Evolutionary conservation across 2,113 vertebrate species (phyloP), one percentile per base, ranked within the genome.

Genomic region (Galbula dea): DNA sequence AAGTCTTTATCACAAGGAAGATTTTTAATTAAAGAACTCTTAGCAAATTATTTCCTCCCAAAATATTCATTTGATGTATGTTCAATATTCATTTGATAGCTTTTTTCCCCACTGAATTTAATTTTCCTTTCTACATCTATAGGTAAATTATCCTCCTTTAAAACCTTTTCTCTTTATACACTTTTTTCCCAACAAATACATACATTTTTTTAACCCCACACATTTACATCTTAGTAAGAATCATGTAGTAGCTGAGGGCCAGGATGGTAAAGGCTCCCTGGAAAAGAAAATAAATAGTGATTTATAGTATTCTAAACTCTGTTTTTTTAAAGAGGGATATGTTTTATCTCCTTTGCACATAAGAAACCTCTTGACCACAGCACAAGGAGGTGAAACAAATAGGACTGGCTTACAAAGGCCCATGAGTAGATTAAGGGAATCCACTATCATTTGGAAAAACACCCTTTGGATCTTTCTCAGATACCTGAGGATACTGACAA

Each of bases 191-290:
- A 16, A 36, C 11, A 71, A n/a, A 45, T 20, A 2, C 2, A 29
- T 51, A 6, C 0, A 19, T 46, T 20, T 41, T n/a, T 34, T n/a
- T 54, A 62, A 58, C 6, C 4, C 30, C 3, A 3, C 14, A 48
- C 1, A 29, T 36, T 52, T 62, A 46, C 10, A 63, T 20, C 32
- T 51, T 34, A 54, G 9, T 19, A 49, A 24, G 83, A 89, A 65
- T 5, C 7, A 59, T 22, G 15, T n/a, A 59, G 37, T 30, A 77
- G 2, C 3, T 30, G 45, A 41, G 16, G 37, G 2, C 4, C 7
- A 82, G 5, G 5, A 36, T 36, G 10, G 8, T 52, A 29, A 52
- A 15, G 16, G 17, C 0, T 0, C 10, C 1, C 30, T 83, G 12
- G 27, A 7, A n/a, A 32, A 13, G 6, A 52, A 32, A n/a, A 30